These are phyloP conservation scores for Gnathonemus echidnorhynchus DNA, from an alignment of 2,113 vertebrate genomes.

Conservation along the genomic window DNA sequence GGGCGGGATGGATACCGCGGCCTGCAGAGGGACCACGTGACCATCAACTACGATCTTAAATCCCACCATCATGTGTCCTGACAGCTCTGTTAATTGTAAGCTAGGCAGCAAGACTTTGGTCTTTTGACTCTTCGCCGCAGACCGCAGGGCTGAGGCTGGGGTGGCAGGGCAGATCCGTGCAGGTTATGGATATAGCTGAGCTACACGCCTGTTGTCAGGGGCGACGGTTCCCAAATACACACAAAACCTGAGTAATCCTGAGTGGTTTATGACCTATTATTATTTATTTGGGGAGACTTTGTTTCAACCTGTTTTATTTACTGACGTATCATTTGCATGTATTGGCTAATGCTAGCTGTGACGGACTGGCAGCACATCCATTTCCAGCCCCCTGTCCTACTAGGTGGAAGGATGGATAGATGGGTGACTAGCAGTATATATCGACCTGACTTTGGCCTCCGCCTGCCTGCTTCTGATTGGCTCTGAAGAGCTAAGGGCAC, in stretches of 20 bases:
- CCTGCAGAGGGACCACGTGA: slow-evolving; percentile 37
- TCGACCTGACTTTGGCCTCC: background rate
- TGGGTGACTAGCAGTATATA: background rate
- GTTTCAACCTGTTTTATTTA: background rate
- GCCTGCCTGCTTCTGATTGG: background rate
- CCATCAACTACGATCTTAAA: slow-evolving; percentile 17
- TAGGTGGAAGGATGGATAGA: background rate
- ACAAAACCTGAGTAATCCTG: background rate
- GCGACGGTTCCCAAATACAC: background rate
- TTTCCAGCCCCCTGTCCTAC: background rate
- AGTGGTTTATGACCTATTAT: background rate
- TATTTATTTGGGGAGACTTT: background rate
- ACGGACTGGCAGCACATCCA: background rate
- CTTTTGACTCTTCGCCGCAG: background rate
- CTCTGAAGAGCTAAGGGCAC: background rate
- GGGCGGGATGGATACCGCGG: slow-evolving; percentile 27
- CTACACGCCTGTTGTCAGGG: background rate
- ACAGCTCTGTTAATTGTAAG: slow-evolving; percentile 59
- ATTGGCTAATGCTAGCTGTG: background rate
- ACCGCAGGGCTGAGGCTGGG: background rate
- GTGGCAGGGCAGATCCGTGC: background rate
- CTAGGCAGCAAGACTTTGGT: slow-evolving; percentile 47
- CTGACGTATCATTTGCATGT: background rate
- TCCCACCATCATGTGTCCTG: slow-evolving; percentile 50
- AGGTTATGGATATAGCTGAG: background rate